A percentile compares a stretch with the other conserved stretches of the same genome.
phyloP scores from a whole-genome alignment of 2,888 invertebrate genomes.

The Drosophila neoperkinsi region DNA sequence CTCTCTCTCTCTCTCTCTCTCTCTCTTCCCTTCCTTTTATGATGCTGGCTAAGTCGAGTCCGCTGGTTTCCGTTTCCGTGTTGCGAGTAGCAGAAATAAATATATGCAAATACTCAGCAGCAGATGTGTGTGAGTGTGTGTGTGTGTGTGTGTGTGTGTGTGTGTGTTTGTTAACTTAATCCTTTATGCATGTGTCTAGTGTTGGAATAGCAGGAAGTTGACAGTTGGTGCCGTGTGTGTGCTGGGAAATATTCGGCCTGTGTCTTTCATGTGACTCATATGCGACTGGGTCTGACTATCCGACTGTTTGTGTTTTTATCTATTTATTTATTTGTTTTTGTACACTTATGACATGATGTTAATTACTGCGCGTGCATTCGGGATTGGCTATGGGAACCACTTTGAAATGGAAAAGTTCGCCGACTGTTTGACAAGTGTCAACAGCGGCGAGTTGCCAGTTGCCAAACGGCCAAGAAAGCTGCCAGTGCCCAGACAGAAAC shows the following conservation, averaged over 20 bases:
- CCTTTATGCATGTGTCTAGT: conserved; percentile 71
- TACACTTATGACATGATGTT: conserved; percentile 82
- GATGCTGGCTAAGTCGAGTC: conserved; percentile 6
- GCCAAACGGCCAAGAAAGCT: conserved; percentile 69
- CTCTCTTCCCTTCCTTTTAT: conserved; percentile 24
- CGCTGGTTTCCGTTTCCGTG: conserved; percentile 70
- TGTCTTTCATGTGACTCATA: conserved; percentile 69
- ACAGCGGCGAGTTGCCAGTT: conserved; percentile 62
- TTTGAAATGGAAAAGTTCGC: conserved; percentile 78
- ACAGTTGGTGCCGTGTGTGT: conserved; percentile 57
- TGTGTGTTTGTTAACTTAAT: conserved; percentile 59
- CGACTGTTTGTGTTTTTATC: conserved; percentile 65
- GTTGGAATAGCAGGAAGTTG: conserved; percentile 61
- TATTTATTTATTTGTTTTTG: conserved; percentile 75
- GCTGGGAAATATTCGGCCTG: conserved; percentile 76
- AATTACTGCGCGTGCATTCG: conserved; percentile 73
- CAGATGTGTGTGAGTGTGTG: conserved; percentile 26
- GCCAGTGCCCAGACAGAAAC: conserved; percentile 34
- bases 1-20: neutral
- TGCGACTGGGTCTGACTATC: conserved; percentile 5
- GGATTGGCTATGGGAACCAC: conserved; percentile 52
- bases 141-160: neutral
- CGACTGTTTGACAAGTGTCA: conserved; percentile 73
- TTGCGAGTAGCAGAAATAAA: conserved; percentile 2
- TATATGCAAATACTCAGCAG: conserved; percentile 63